A percentile compares a stretch with the other conserved stretches of the same genome.
Evolutionary conservation across 2,888 invertebrate species (phyloP).

Genomic region (Mactromeris polynyma): DNA sequence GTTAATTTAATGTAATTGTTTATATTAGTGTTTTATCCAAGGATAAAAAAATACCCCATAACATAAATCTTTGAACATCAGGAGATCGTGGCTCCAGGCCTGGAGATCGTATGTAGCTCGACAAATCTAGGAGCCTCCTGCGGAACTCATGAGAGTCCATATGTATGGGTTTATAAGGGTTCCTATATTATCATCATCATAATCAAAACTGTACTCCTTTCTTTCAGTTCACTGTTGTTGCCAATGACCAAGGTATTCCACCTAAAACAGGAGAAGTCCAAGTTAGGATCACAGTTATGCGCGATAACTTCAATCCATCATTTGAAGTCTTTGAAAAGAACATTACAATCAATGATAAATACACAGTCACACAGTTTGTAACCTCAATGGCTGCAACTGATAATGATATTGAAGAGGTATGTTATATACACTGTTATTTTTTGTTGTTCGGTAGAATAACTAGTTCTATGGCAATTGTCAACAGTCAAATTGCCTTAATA

Average conservation of each 20-base stretch:
- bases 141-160: no score
- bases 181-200: not conserved
- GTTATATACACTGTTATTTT: not conserved
- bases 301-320: constrained; percentile 65
- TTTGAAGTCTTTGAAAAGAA: constrained; percentile 41
- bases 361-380: constrained; percentile 14
- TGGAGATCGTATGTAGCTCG: no score
- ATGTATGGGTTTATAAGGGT: no score
- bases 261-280: constrained; percentile 72
- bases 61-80: no score
- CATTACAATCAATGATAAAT: constrained; percentile 50
- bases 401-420: constrained; percentile 21
- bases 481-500: no score
- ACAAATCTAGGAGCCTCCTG: no score
- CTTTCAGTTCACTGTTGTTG: constrained; percentile 75
- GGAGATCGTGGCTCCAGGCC: no score
- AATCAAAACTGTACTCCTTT: not conserved
- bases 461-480: no score
- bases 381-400: constrained; percentile 31
- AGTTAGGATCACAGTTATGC: constrained; percentile 75
- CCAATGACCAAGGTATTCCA: constrained; percentile 79
- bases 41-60: no score
- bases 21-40: no score
- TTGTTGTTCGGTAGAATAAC: no score
- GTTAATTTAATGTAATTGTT: no score